Conservation (phyloP, 2,888 invertebrate species). For the Cerastis leucographa region DNA sequence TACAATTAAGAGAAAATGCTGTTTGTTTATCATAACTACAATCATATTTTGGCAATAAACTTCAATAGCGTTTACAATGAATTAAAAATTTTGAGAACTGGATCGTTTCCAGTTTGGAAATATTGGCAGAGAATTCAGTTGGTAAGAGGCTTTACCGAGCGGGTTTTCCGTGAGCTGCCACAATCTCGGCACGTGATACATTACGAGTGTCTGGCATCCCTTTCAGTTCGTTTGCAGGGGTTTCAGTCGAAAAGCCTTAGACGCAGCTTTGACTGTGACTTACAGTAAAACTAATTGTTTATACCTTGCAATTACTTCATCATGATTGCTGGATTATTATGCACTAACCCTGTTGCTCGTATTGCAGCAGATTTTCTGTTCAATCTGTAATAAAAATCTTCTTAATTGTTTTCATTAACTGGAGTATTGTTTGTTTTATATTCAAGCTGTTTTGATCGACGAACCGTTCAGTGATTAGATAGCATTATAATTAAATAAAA, state of each 20-base stretch:
- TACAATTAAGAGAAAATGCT: slow-evolving; percentile 26
- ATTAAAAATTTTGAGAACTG: slow-evolving; percentile 29
- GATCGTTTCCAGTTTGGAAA: slow-evolving; percentile 29
- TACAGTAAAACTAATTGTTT: slow-evolving; percentile 3
- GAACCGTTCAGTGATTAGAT: not conserved
- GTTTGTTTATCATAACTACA: slow-evolving; percentile 22
- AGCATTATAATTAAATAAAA: too few species aligned
- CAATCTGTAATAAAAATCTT: slow-evolving; percentile 7
- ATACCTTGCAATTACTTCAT: slow-evolving; percentile 1
- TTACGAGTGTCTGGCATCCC: slow-evolving; percentile 30
- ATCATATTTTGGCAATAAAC: slow-evolving; percentile 35
- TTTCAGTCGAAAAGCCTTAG: slow-evolving; percentile 29
- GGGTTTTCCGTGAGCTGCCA: slow-evolving; percentile 20
- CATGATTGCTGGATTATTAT: not conserved
- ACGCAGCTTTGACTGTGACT: slow-evolving; percentile 31
- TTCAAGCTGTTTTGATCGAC: not conserved
- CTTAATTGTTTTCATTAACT: slow-evolving; percentile 9
- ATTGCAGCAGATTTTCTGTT: not conserved
- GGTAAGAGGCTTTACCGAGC: slow-evolving; percentile 18
- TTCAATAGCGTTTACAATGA: slow-evolving; percentile 37
- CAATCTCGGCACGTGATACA: slow-evolving; percentile 44
- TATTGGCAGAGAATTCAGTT: slow-evolving; percentile 24
- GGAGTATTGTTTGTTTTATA: slow-evolving; percentile 5
- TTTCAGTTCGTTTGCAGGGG: slow-evolving; percentile 30
- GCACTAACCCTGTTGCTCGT: not conserved